Conservation (phyloP, 2,113 vertebrate species). For the Aldabrachelys gigantea region DNA sequence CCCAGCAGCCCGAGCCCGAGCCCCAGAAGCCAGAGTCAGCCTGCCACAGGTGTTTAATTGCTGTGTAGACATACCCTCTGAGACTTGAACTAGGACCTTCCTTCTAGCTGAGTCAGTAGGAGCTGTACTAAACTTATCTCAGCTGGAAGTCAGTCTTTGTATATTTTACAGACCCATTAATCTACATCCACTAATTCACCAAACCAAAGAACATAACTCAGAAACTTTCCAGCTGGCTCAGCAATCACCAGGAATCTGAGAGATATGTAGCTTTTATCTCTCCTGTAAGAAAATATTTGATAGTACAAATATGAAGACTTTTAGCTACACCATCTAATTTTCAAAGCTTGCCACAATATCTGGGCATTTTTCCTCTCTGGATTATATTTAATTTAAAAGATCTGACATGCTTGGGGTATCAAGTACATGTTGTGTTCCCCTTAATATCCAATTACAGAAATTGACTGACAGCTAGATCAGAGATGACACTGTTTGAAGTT, state of each 20-base stretch:
- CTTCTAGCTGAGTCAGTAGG: slow-evolving; percentile 36
- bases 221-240: slow-evolving; percentile 33
- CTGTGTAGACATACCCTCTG: neutral
- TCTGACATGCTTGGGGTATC: neutral
- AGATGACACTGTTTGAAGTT: slow-evolving; percentile 21
- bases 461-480: neutral
- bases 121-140: neutral
- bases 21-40: neutral
- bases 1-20: neutral
- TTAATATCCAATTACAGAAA: slow-evolving; percentile 26
- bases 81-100: neutral
- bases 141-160: slow-evolving; percentile 22
- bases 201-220: slow-evolving; percentile 36
- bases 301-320: neutral
- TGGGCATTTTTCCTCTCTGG: neutral
- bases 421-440: neutral
- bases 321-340: neutral
- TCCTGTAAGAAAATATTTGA: neutral
- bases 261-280: neutral
- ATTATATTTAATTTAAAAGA: slow-evolving; percentile 13
- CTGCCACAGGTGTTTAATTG: neutral
- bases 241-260: neutral
- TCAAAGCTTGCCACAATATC: neutral
- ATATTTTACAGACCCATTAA: neutral
- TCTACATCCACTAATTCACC: slow-evolving; percentile 13